Evolutionary conservation across 2,113 vertebrate genomes (phyloP), one percentile per base, ranked within the genome.

Genomic region (Hemiscyllium ocellatum): DNA sequence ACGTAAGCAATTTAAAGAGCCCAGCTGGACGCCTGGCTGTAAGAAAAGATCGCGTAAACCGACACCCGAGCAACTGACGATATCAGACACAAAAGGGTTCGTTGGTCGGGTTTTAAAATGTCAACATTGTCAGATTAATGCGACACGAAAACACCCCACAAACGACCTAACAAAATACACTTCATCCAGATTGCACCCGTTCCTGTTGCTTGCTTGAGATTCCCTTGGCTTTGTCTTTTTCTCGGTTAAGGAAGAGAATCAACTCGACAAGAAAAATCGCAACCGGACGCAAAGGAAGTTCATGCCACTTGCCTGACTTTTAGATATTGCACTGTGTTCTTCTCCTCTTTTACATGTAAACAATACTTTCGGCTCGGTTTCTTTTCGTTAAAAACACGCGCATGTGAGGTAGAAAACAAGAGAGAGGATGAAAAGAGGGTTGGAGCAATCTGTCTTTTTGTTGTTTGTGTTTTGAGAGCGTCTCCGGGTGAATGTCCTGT

Each of bases 231-330:
- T 93, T 47, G 20, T 66, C 17, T 66, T 24, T 61, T 42, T 2
- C 37, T 20, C 47, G 20, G 83, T 37, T 50, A 50, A 50, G 15
- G 42, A 89, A 89, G 86, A 89, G 86, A 56, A 56, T 56, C 47
- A 42, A 87, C 42, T 87, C 42, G 19, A 42, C 3, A 50, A 52
- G 42, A 87, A 87, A 86, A 87, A 87, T 50, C 56, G 24, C 76
- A 37, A 50, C 47, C 47, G 24, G 42, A 13, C 76, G 15, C 83
- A 89, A 17, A 29, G 47, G 56, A 89, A 89, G 86, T 89, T 89
- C 22, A 89, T 42, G 86, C 52, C 24, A 89, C 86, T 89, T 89
- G 86, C 86, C 86, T 89, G 86, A 50, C 86, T 89, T 86, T 61
- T 50, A 56, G 47, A 20, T 89, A 89, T 89, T 89, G 86, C 86